A percentile compares a stretch with the other conserved stretches of the same genome.
Conservation (phyloP, 2,888 invertebrate species). For the Lysandra bellargus region DNA sequence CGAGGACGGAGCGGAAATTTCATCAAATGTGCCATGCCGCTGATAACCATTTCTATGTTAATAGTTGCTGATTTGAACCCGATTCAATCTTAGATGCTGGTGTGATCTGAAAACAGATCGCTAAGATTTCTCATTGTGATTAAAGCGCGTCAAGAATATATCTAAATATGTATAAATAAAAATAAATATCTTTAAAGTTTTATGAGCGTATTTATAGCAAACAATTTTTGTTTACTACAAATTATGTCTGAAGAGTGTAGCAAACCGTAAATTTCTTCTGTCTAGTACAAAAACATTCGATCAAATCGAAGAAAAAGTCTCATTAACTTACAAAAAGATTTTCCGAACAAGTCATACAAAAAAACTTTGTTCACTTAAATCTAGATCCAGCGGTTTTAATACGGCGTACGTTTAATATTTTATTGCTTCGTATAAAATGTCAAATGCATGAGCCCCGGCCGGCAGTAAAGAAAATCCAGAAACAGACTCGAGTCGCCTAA, state of each 20-base stretch:
- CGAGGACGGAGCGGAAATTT: conserved; percentile 48
- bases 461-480: conserved; percentile 43
- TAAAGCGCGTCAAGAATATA: too few species aligned
- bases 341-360: background rate
- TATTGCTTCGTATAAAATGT: conserved; percentile 25
- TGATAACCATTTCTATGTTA: conserved; percentile 47
- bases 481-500: conserved; percentile 37
- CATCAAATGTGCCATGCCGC: conserved; percentile 51
- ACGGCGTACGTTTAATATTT: conserved; percentile 22
- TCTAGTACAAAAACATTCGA: background rate
- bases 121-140: too few species aligned
- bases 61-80: conserved; percentile 39
- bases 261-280: too few species aligned
- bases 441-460: conserved; percentile 18
- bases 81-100: conserved; percentile 3
- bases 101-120: background rate
- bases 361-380: background rate
- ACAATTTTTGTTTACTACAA: too few species aligned
- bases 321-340: background rate
- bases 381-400: conserved; percentile 17
- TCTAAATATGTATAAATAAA: too few species aligned
- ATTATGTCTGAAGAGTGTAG: too few species aligned
- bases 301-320: background rate
- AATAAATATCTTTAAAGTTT: too few species aligned
- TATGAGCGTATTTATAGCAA: too few species aligned